Evolutionary conservation across 1,140 invertebrate species (phyloP), one percentile per base, ranked within the genome.

Genomic region (Andrena cerasifolii): DNA sequence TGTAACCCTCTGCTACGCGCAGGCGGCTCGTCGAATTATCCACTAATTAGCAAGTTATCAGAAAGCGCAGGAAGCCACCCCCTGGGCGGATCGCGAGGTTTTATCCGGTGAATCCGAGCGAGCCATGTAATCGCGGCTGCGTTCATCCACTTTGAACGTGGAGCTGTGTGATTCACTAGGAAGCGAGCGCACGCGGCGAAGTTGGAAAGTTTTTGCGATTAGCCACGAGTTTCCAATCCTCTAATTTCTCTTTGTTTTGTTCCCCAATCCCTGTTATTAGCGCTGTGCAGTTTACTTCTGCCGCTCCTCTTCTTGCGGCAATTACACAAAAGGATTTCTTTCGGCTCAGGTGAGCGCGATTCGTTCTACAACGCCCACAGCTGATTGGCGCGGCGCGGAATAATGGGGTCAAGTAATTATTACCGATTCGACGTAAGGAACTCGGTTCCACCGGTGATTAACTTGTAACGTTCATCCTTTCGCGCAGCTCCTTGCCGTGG

Each of bases 1-100:
- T 4, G 6, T 12, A n/a, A n/a, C 3, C 47, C 2, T 45, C 12
- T 3, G 47, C 6, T 12, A 49, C 16, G 47, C 53, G 16, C 12
- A 40, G 36, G 14, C 53, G 53, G 53, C 24, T 54, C 24, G 2
- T 26, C 24, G 28, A 54, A 0, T 54, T 54, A 31, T 28, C 26
- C 53, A 26, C 53, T 54, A 54, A 54, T 54, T 54, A 54, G 53
- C 53, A 28, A 54, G 53, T 54, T 54, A 54, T 54, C 53, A 54
- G 53, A 2, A 3, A 16, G 53, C 26, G 2, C 12, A 28, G 53
- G 24, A 54, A 54, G 16, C n/a, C 53, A 28, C 10, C 26, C 47
- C 16, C 47, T 40, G 47, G 47, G 14, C 21, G 16, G 47, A 16
- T 49, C 1, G 12, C 26, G 53, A 54, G 53, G 4, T 54, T 54